Base-by-base conservation (phyloP, 2,797 vertebrate species). In the Loriculus beryllinus region DNA sequence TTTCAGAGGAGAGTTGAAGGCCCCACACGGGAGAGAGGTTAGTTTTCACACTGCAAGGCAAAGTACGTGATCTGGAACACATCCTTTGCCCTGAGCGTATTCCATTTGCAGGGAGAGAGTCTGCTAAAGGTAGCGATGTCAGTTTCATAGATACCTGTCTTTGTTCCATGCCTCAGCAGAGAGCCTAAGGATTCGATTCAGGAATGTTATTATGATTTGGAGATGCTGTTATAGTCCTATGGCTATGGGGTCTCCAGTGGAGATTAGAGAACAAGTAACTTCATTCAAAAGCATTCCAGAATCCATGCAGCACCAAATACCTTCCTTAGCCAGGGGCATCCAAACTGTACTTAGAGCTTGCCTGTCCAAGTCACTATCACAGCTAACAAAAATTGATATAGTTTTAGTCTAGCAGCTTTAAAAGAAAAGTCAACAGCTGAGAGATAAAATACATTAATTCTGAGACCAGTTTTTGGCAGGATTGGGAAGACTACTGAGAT, bases 381-480 rank as follows among this genome's bases (percentile, higher is more conserved):
- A 88, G n/a, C 72, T 92, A 79, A 83, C 56, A 90, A 71, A 91
- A 92, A 72, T 25, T 37, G 45, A 87, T 90, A 39, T 67, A 84
- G 78, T 93, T 93, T 92, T 91, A 37, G 63, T 82, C 85, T 82
- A 92, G 54, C 31, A 92, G 47, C 54, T 95, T 86, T 94, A 94
- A 88, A 93, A 81, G 48, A 63, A 91, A 96, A 92, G 42, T 48
- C 0, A 1, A 91, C 87, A 91, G 82, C 72, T 76, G 85, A 92
- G 79, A 95, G 89, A 96, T 65, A 94, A 91, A 94, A 89, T 48
- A 92, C 72, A 96, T 83, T 89, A 86, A 89, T 85, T 91, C 52
- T 85, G 86, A 95, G 75, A 78, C 79, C 68, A 69, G 42, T 43
- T 88, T 93, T 93, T 92, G 92, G 83, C 94, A 96, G 65, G 65